These are phyloP conservation scores for Eretmocerus hayati DNA, from an alignment of 2,888 invertebrate genomes.

Conservation along the genomic window DNA sequence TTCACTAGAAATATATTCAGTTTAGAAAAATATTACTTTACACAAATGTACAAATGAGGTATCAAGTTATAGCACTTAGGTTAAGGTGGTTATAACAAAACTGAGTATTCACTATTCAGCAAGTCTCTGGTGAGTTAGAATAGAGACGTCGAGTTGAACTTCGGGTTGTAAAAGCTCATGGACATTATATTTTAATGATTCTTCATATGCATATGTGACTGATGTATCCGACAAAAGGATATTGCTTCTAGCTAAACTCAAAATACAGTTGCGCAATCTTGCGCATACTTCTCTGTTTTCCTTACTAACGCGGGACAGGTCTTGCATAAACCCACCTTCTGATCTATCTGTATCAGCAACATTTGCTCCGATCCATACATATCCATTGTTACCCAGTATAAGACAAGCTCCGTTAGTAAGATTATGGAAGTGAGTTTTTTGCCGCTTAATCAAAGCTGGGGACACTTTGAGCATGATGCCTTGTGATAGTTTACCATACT, in stretches of 20 bases:
- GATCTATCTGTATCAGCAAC: constrained; percentile 58
- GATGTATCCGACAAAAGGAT: constrained; percentile 90
- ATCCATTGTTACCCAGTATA: constrained; percentile 94
- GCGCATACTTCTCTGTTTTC: constrained; percentile 80
- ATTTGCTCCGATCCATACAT: constrained; percentile 83
- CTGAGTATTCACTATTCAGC: constrained; percentile 9
- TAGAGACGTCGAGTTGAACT: constrained; percentile 75
- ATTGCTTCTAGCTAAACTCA: constrained; percentile 77
- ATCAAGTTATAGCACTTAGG: too few species aligned
- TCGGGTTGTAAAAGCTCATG: constrained; percentile 76
- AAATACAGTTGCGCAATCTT: constrained; percentile 81
- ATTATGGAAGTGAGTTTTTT: constrained; percentile 94
- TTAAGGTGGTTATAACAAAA: too few species aligned
- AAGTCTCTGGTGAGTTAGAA: constrained; percentile 69
- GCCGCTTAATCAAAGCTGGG: constrained; percentile 82
- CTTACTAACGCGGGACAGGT: constrained; percentile 59
- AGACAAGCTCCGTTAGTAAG: constrained; percentile 85
- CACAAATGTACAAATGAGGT: too few species aligned
- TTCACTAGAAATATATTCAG: too few species aligned
- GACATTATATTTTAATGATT: constrained; percentile 73
- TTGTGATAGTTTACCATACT: constrained; percentile 93
- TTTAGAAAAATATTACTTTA: too few species aligned
- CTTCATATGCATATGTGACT: constrained; percentile 84
- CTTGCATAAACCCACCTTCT: constrained; percentile 71
- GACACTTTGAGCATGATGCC: constrained; percentile 85